Percentiles rank a stretch among this genome's conserved stretches.
Conservation (phyloP, 2,888 invertebrate genomes). For the Lepas anatifera region DNA sequence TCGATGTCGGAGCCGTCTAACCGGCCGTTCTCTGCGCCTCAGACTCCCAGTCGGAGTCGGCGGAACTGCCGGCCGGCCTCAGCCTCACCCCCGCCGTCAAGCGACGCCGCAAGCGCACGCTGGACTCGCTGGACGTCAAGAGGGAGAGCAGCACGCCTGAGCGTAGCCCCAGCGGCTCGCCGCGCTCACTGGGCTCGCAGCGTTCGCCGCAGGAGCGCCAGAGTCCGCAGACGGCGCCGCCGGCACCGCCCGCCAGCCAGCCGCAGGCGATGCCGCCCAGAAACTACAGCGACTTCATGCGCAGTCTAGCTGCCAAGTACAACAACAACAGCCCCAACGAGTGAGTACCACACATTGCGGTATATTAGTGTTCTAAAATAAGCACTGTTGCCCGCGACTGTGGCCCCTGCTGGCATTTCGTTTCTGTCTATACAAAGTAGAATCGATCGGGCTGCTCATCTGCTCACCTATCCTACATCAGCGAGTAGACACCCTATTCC, state of each 20-base stretch:
- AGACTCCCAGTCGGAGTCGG: not conserved
- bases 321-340: constrained; percentile 5
- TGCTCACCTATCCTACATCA: too few species aligned
- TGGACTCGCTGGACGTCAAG: not conserved
- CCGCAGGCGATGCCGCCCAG: not conserved
- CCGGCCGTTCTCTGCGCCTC: not conserved
- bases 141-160: not conserved
- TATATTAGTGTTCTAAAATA: too few species aligned
- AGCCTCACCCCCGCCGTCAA: constrained; percentile 5
- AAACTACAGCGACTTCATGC: constrained; percentile 10
- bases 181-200: not conserved
- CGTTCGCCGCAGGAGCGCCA: not conserved
- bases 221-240: not conserved
- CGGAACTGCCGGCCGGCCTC: not conserved
- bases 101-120: not conserved
- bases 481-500: too few species aligned
- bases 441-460: too few species aligned
- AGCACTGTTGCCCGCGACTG: too few species aligned
- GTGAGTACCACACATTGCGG: too few species aligned
- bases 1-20: too few species aligned
- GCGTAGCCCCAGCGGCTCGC: constrained; percentile 4
- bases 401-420: too few species aligned
- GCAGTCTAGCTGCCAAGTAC: constrained; percentile 6
- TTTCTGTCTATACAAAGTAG: too few species aligned
- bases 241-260: not conserved